Conservation (phyloP, 1,140 invertebrate species). For the Cotesia glomerata region DNA sequence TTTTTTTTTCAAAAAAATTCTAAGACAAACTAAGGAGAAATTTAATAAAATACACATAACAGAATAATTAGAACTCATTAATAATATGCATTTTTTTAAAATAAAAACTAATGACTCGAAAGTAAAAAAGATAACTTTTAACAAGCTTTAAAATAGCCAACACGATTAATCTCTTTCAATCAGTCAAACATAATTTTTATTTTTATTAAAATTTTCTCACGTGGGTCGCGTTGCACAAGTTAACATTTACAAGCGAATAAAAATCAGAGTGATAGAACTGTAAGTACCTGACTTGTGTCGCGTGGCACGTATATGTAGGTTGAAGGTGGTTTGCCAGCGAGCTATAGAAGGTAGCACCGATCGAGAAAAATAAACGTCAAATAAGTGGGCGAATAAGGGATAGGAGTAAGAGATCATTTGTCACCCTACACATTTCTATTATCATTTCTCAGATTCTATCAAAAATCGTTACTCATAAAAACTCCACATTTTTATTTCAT, state of each 20-base stretch:
- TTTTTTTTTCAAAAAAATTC: no score
- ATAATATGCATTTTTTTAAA: no score
- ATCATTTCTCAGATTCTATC: background rate
- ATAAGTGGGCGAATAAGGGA: conserved; percentile 25
- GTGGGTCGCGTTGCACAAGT: conserved; percentile 21
- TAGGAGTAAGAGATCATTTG: conserved; percentile 21
- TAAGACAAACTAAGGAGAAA: no score
- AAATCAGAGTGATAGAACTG: conserved; percentile 19
- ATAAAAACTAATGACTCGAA: no score
- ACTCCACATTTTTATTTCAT: background rate
- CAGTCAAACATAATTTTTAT: no score
- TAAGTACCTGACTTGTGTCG: conserved; percentile 40
- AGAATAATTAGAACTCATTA: no score
- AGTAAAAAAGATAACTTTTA: no score
- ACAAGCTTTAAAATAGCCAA: no score
- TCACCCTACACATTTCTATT: background rate
- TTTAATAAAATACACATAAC: no score
- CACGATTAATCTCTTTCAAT: no score
- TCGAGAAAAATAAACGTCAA: conserved; percentile 11
- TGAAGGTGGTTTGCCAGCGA: conserved; percentile 32
- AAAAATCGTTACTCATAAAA: background rate
- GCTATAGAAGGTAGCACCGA: conserved; percentile 42
- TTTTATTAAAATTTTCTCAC: background rate
- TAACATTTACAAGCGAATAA: background rate
- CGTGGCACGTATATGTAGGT: conserved; percentile 45